phyloP scores from a whole-genome alignment of 2,113 vertebrate genomes.

The Lepisosteus oculatus region DNA sequence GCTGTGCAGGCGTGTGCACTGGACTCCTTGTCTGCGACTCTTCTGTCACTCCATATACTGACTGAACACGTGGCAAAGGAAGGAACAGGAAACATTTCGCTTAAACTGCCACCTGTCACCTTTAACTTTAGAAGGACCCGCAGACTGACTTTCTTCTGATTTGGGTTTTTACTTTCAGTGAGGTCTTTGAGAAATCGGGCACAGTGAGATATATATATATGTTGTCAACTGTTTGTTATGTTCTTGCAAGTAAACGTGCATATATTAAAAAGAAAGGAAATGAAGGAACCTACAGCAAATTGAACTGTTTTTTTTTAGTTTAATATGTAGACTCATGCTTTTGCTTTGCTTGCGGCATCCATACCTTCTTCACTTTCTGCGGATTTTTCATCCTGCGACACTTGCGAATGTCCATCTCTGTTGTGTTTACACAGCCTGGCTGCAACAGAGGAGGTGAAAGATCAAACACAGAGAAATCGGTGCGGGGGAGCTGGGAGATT shows the following conservation, averaged over 20 bases:
- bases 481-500: no score
- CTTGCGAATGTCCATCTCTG: slow-evolving; percentile 97
- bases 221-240: no score
- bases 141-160: background rate
- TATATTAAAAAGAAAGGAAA: no score
- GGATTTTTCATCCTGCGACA: slow-evolving; percentile 92
- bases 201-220: no score
- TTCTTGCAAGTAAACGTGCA: no score
- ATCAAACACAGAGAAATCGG: slow-evolving; percentile 29
- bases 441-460: slow-evolving; percentile 49
- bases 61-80: slow-evolving; percentile 56
- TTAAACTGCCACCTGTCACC: background rate
- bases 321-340: no score
- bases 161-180: no score
- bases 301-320: no score
- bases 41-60: slow-evolving; percentile 85
- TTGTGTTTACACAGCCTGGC: slow-evolving; percentile 96
- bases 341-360: background rate
- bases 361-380: slow-evolving; percentile 92
- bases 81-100: background rate
- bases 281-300: no score
- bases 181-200: no score
- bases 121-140: no score
- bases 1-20: slow-evolving; percentile 76
- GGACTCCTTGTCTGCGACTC: slow-evolving; percentile 87